These are phyloP conservation scores for Brachypteracias leptosomus DNA, from an alignment of 2,113 vertebrate genomes.

Conservation along the genomic window DNA sequence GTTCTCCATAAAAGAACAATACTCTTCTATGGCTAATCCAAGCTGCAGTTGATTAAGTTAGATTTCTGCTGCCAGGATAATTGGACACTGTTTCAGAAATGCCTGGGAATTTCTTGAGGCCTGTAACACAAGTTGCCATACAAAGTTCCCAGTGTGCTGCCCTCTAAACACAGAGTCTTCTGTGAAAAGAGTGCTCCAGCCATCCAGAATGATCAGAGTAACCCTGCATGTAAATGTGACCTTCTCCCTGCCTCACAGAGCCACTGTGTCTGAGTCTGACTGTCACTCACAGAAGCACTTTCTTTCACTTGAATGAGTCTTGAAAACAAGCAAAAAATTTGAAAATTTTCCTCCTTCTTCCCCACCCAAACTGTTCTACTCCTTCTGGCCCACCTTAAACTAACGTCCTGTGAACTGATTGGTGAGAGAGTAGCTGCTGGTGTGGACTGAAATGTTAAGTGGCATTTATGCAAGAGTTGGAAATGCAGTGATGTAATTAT, in stretches of 20 bases:
- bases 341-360: neutral
- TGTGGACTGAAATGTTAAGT: neutral
- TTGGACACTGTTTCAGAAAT: conserved; percentile 33
- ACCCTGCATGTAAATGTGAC: conserved; percentile 66
- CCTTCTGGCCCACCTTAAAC: neutral
- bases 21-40: conserved; percentile 32
- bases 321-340: conserved; percentile 34
- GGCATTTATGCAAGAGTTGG: neutral
- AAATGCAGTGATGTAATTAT: neutral
- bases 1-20: conserved; percentile 30
- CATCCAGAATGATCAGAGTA: conserved; percentile 61
- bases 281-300: conserved; percentile 55
- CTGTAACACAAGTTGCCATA: conserved; percentile 37
- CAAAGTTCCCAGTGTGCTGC: conserved; percentile 60
- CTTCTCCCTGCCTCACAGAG: conserved; percentile 61
- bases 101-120: conserved; percentile 55
- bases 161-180: conserved; percentile 43
- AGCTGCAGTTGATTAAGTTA: conserved; percentile 31
- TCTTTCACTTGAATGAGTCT: conserved; percentile 27
- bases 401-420: neutral
- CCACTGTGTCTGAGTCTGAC: conserved; percentile 14
- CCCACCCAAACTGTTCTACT: neutral
- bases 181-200: conserved; percentile 59
- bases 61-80: conserved; percentile 42
- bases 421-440: neutral